Base-by-base conservation (phyloP, 2,797 vertebrate species). In the Gallinago nigripennis region DNA sequence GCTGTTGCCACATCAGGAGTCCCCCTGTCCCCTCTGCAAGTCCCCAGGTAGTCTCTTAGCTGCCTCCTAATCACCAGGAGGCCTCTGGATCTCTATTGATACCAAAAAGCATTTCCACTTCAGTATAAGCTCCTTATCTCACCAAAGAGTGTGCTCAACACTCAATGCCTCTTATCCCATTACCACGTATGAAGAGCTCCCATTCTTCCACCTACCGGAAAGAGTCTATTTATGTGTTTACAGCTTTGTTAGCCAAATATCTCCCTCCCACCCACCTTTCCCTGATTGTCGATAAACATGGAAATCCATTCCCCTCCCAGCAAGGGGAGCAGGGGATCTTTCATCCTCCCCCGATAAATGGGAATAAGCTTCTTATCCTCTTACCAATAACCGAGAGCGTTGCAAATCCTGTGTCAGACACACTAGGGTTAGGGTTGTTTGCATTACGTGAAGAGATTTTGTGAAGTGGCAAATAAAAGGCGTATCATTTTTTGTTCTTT, bases 281-380 rank as follows among this genome's bases (percentile, higher is more conserved):
- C 75, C 60, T 0, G 2, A 63, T 63, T 71, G 70, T 31, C 63
- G 92, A 92, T 96, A 78, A 80, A 88, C 81, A 79, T 5, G 31
- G 91, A 92, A 95, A 95, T 87, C 90, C 83, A 65, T 89, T 85
- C 88, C n/a, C 33, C 58, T 88, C 61, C 76, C 31, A 85, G 90
- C 81, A 72, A 57, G 72, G 16, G 66, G 80, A 90, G 24, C 51
- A 68, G 72, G 46, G 54, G 73, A 94, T 91, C 90, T 89, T 94
- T 94, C 93, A 93, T 94, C 84, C 88, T 89, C 25, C 65, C 69
- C 39, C 9, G 23, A 95, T 95, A 95, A 95, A 90, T 12, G 15
- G 72, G 33, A 94, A 81, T 96, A 96, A 96, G 88, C 95, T 78
- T 75, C 95, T 96, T 96, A 97, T 95, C 95, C 95, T 96, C 95